Conservation (phyloP, 2,888 invertebrate species). For the Pherbina coryleti region DNA sequence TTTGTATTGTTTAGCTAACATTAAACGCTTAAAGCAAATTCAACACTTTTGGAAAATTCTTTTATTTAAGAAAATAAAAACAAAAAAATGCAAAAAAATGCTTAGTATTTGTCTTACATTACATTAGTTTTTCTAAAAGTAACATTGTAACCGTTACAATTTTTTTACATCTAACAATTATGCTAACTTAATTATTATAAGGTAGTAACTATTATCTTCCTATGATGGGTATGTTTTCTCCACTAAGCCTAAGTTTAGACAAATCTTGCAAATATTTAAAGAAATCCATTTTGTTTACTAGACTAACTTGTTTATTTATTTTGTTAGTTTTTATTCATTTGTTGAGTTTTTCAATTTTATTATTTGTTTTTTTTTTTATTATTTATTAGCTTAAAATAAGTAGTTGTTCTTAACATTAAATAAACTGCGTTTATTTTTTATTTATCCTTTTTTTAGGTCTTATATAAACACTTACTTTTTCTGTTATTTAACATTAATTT, state of each 20-base stretch:
- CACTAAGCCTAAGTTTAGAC: background rate
- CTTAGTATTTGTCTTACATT: too few species aligned
- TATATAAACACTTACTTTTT: background rate
- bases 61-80: too few species aligned
- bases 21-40: too few species aligned
- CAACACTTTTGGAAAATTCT: too few species aligned
- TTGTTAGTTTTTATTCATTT: background rate
- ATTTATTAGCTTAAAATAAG: background rate
- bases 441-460: background rate
- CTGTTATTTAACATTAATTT: background rate
- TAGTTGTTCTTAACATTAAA: background rate
- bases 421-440: background rate
- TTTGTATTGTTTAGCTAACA: too few species aligned
- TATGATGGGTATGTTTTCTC: background rate
- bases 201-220: too few species aligned
- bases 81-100: too few species aligned
- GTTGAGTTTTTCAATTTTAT: background rate
- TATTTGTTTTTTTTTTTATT: background rate
- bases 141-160: too few species aligned
- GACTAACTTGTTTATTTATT: background rate
- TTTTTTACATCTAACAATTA: too few species aligned
- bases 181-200: too few species aligned
- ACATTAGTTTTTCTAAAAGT: background rate
- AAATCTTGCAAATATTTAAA: conserved; percentile 32
- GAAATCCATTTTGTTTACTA: conserved; percentile 33